Conservation (phyloP, 1,140 invertebrate species). For the Mactra quadrangularis region DNA sequence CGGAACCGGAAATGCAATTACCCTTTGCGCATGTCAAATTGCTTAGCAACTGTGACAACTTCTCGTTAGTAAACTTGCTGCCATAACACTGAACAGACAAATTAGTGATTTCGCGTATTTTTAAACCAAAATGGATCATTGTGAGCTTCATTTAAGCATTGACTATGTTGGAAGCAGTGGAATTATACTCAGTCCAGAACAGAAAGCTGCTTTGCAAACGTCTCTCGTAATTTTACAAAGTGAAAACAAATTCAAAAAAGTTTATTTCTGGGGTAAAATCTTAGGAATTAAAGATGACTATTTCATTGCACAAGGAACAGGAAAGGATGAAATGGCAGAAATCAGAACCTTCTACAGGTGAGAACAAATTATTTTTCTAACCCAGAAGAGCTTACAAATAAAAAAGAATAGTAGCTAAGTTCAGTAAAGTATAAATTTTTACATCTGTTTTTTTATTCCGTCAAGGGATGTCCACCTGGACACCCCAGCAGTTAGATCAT, state of each 20-base stretch:
- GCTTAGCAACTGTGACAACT: slow-evolving; percentile 61
- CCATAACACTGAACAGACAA: slow-evolving; percentile 8
- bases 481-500: no score
- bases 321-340: slow-evolving; percentile 81
- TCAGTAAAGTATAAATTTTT: no score
- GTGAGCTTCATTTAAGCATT: slow-evolving; percentile 78
- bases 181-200: slow-evolving; percentile 81
- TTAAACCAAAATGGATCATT: slow-evolving; percentile 80
- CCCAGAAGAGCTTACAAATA: no score
- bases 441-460: no score
- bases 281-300: slow-evolving; percentile 83
- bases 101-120: background rate
- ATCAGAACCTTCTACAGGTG: slow-evolving; percentile 83
- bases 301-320: slow-evolving; percentile 82
- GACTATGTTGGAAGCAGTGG: slow-evolving; percentile 83
- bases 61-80: slow-evolving; percentile 4
- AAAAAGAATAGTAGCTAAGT: no score
- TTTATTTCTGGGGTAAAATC: slow-evolving; percentile 84
- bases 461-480: no score
- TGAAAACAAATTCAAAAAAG: slow-evolving; percentile 82
- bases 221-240: slow-evolving; percentile 82
- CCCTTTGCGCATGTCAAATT: slow-evolving; percentile 39
- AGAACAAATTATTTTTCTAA: background rate
- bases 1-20: slow-evolving; percentile 56
- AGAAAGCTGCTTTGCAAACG: slow-evolving; percentile 82